These are phyloP conservation scores for Carollia perspicillata DNA, from an alignment of 2,113 vertebrate species.

Conservation along the genomic window DNA sequence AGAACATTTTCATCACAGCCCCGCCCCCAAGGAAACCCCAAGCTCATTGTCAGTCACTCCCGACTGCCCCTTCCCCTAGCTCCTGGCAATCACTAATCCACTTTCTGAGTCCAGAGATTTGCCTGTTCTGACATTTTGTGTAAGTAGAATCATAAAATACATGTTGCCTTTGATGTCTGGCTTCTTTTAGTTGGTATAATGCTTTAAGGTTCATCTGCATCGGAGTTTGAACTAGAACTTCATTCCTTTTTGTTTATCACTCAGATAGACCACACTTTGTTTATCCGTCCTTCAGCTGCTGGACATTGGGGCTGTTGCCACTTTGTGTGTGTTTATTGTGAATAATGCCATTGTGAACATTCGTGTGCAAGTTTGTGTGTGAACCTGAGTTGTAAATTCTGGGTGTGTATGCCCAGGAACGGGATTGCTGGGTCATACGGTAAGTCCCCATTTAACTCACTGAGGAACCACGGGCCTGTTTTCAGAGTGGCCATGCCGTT, in stretches of 20 bases:
- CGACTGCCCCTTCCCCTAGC: not conserved
- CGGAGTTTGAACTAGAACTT: not conserved
- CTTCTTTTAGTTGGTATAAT: not conserved
- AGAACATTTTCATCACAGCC: not conserved
- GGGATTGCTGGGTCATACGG: not conserved
- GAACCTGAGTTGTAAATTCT: not conserved
- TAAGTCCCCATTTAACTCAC: not conserved
- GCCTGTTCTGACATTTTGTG: not conserved
- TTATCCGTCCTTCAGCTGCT: not conserved
- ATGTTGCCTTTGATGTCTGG: not conserved
- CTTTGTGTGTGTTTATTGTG: not conserved
- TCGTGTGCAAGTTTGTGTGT: not conserved
- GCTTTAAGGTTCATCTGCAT: not conserved
- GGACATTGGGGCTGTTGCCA: not conserved
- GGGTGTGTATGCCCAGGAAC: not conserved
- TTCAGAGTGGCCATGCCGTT: not conserved
- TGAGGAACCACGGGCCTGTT: not conserved
- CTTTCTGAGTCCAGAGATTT: not conserved
- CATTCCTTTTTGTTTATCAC: not conserved
- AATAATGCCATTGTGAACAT: not conserved
- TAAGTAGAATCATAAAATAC: not conserved
- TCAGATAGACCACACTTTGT: not conserved
- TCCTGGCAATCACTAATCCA: not conserved
- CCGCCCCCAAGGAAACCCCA: not conserved
- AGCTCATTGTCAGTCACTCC: not conserved